Evolutionary conservation across 2,888 invertebrate genomes (phyloP), one percentile per base, ranked within the genome.

Genomic region (Pammene aurita): DNA sequence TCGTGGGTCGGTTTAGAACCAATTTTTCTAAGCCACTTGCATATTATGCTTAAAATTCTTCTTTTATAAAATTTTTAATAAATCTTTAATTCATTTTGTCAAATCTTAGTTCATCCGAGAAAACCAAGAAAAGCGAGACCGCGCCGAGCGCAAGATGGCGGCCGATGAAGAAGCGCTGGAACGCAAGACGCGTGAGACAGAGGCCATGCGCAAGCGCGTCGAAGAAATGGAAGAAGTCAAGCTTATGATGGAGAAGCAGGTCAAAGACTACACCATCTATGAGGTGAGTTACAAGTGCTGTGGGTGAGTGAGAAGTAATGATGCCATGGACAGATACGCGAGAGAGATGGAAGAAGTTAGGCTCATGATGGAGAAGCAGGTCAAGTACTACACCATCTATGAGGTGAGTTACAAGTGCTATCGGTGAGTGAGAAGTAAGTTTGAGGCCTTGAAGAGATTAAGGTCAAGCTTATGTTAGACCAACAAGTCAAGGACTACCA

Each of bases 51-150:
- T 26, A 26, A 26, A 26, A 26, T 26, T 26, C 1, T 26, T 26
- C 26, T 4, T 26, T 26, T 26, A 26, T 26, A 4, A 26, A 4
- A 1, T 26, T 26, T 26, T 26, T 26, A 26, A 26, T n/a, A n/a
- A n/a, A n/a, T n/a, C 26, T 26, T 26, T 5, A 42, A 26, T 38
- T n/a, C n/a, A n/a, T n/a, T 6, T 41, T 18, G 34, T n/a, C 1
- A 9, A 56, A 44, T 18, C 14, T 38, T 64, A 94, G 94, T 95
- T 95, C 75, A 93, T 95, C 7, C 88, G 93, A 74, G 95, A 95
- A 77, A 95, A 95, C 78, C 92, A 93, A 72, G 94, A 95, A 74
- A 95, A 95, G 75, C 93, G 94, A 11, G 93, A 94, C 64, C 89
- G 95, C 9, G 95, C 95, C 0, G 90, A 93, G 56, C 88, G 91